Percentiles rank a stretch among this genome's conserved stretches.
These are phyloP conservation scores for Phoxinus phoxinus DNA, from an alignment of 2,113 vertebrate species.

Conservation along the genomic window DNA sequence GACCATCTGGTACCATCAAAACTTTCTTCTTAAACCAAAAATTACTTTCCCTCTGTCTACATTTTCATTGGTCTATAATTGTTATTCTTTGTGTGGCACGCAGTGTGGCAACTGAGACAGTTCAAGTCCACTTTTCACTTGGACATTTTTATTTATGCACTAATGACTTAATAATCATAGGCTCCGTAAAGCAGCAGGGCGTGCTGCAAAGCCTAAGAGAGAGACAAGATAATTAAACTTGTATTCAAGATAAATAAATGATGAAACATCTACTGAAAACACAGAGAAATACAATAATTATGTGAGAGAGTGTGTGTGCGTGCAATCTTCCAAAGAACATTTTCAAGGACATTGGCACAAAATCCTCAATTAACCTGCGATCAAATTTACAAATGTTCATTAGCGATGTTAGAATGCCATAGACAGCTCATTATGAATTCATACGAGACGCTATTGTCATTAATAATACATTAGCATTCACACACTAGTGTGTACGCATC, in stretches of 20 bases:
- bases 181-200: neutral
- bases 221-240: slow-evolving; percentile 7
- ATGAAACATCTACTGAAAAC: slow-evolving; percentile 33
- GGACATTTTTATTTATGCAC: neutral
- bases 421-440: slow-evolving; percentile 47
- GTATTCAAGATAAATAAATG: slow-evolving; percentile 12
- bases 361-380: slow-evolving; percentile 54
- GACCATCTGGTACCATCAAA: slow-evolving; percentile 22
- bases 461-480: slow-evolving; percentile 44
- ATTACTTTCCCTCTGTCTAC: neutral
- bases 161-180: neutral
- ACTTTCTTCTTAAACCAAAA: slow-evolving; percentile 25
- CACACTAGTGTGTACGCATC: slow-evolving; percentile 20
- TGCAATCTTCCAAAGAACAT: slow-evolving; percentile 4
- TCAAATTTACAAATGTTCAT: slow-evolving; percentile 50
- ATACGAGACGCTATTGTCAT: slow-evolving; percentile 31
- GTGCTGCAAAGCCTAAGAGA: neutral
- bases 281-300: slow-evolving; percentile 36
- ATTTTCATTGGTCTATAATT: neutral
- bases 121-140: neutral
- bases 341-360: slow-evolving; percentile 46
- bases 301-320: slow-evolving; percentile 10
- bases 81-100: neutral
- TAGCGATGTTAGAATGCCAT: slow-evolving; percentile 45
- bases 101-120: neutral